phyloP scores from a whole-genome alignment of 2,888 invertebrate species.

The Sipha maydis region DNA sequence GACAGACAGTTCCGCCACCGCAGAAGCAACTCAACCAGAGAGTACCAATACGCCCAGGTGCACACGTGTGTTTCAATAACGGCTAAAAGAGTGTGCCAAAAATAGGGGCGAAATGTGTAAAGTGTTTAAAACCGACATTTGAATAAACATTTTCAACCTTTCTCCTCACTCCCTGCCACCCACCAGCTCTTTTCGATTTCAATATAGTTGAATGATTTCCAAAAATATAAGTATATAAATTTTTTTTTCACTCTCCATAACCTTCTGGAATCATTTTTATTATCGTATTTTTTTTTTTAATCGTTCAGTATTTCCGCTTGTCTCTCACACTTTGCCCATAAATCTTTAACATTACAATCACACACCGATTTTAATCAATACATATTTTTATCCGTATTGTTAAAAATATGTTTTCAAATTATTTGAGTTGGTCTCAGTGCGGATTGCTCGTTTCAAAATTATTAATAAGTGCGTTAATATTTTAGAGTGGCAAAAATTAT shows the following conservation, averaged over 20 bases:
- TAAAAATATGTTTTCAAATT: not conserved
- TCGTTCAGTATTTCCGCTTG: not conserved
- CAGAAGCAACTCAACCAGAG: too few relatives aligned
- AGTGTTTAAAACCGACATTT: conserved; percentile 28
- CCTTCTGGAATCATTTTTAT: conserved; percentile 8
- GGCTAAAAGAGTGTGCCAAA: conserved; percentile 30
- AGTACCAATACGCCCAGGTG: not conserved
- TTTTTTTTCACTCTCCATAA: not conserved
- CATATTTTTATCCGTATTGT: not conserved
- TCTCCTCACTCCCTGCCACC: not conserved
- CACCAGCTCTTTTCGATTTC: conserved; percentile 17
- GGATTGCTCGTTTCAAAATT: not conserved
- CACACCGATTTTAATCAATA: not conserved
- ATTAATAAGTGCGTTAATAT: not conserved
- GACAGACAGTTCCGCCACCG: not conserved
- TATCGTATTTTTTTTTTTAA: conserved; percentile 24
- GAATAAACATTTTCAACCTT: conserved; percentile 44
- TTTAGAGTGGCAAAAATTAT: too few relatives aligned
- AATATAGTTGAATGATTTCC: conserved; percentile 53
- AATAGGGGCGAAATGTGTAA: conserved; percentile 20
- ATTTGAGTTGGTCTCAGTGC: not conserved
- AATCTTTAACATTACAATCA: conserved; percentile 27
- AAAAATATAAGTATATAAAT: conserved; percentile 1
- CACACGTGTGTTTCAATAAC: conserved; percentile 23
- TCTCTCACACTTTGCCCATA: conserved; percentile 44